Base-by-base conservation (phyloP, 2,113 vertebrate genomes). In the Canis aureus region DNA sequence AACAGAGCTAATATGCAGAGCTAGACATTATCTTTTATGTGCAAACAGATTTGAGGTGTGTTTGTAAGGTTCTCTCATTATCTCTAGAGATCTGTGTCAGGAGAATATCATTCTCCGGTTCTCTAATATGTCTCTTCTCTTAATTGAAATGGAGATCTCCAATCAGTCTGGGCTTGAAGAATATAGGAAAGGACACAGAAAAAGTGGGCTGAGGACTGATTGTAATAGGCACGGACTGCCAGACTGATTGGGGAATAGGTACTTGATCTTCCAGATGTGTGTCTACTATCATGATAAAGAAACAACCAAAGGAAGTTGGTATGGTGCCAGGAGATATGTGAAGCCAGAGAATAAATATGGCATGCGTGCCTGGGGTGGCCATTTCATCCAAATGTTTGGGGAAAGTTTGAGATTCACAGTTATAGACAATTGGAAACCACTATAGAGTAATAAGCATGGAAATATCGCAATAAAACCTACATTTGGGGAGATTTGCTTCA, bases 1-100 rank as follows among this genome's bases (percentile, higher is more conserved):
- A 86, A 94, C 62, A 95, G 62, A 83, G 78, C 62, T 96, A 96
- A 92, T 89, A 94, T 90, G 62, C 87, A 71, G 95, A 96, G 35
- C 51, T 74, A 83, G 78, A 76, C 79, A 78, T 71, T 69, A 87
- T 90, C 64, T 78, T 66, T 88, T 78, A 19, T 71, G 80, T 87
- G 62, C 53, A 90, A 82, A 96, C 35, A 85, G 83, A 95, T 53
- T 84, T 25, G 20, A 83, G 82, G 69, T 90, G 49, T 97, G 27
- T 73, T 82, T 51, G 25, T 38, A 67, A 89, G 23, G 19, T 73
- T 96, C 74, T 87, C 38, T 81, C 84, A 69, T 67, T 74, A 60
- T 95, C 84, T 95, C 76, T 10, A 35, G 69, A 95, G 87, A 66
- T 59, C 80, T 35, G 32, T 35, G 87, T 35, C 35, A 82, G 25